Evolutionary conservation across 1,140 invertebrate genomes (phyloP).

Genomic region (Babylonia areolata): DNA sequence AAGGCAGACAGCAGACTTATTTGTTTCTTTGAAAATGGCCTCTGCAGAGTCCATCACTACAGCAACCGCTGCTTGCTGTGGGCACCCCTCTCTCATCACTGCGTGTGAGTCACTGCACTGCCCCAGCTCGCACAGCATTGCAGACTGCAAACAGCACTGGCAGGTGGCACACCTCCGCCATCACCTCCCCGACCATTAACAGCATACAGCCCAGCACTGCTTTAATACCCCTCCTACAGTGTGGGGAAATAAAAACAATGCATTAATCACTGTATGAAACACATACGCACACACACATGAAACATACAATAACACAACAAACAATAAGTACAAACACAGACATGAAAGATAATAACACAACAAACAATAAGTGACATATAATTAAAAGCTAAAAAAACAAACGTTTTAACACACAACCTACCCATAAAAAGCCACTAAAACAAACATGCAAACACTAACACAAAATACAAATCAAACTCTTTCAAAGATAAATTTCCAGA

Average conservation of each 20-base stretch:
- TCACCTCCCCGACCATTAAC: conserved; percentile 42
- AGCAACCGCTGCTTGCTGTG: not conserved
- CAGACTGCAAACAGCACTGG: conserved; percentile 51
- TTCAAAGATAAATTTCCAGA: no score
- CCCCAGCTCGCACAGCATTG: conserved; percentile 41
- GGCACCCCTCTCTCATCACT: no score
- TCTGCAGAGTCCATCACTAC: not conserved
- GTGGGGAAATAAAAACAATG: conserved; percentile 57
- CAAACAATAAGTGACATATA: no score
- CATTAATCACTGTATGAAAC: conserved; percentile 8
- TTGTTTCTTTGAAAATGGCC: not conserved
- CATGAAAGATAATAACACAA: no score
- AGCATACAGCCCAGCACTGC: conserved; percentile 39
- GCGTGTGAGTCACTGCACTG: conserved; percentile 31
- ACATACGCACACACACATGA: not conserved
- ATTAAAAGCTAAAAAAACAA: no score
- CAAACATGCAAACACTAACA: no score
- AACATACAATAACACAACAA: conserved; percentile 11
- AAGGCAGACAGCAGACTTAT: not conserved
- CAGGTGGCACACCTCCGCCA: conserved; percentile 30
- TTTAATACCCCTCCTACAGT: conserved; percentile 58
- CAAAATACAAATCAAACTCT: no score
- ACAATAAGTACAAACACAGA: not conserved
- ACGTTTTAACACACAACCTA: not conserved
- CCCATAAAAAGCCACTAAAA: no score